Evolutionary conservation across 2,797 vertebrate species (phyloP).

Genomic region (Propithecus deckenii): DNA sequence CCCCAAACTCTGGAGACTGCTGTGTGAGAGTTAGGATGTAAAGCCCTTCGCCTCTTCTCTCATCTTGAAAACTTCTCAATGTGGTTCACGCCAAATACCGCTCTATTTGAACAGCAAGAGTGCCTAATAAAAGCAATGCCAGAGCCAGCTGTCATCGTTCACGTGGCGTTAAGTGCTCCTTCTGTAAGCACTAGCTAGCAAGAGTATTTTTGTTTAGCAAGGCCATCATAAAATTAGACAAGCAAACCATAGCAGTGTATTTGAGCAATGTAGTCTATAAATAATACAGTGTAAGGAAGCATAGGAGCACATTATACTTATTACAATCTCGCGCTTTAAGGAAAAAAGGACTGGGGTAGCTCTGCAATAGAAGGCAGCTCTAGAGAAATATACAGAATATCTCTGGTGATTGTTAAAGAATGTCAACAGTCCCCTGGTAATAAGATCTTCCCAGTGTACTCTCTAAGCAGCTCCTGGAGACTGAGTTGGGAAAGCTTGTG

Average conservation of each 20-base stretch:
- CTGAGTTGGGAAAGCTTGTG: neutral
- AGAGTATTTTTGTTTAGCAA: constrained; percentile 71
- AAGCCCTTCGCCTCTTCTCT: neutral
- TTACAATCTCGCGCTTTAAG: constrained; percentile 31
- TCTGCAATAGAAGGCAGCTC: neutral
- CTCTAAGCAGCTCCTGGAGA: neutral
- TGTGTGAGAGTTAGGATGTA: neutral
- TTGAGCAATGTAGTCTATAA: constrained; percentile 58
- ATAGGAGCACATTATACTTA: neutral
- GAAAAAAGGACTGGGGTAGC: neutral
- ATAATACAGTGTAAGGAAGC: constrained; percentile 58
- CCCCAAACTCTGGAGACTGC: neutral
- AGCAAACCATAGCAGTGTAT: constrained; percentile 38
- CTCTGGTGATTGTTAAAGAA: neutral
- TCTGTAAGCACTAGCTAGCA: constrained; percentile 49
- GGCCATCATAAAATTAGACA: constrained; percentile 67
- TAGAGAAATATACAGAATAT: neutral
- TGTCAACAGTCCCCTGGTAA: neutral
- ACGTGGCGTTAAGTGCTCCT: constrained; percentile 46
- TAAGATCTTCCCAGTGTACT: neutral
- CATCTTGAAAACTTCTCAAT: neutral
- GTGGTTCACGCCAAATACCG: neutral
- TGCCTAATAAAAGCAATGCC: constrained; percentile 49
- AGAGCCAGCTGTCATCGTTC: constrained; percentile 41
- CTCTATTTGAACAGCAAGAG: constrained; percentile 51